Evolutionary conservation across 2,113 vertebrate species (phyloP), one percentile per base, ranked within the genome.

Genomic region (Illadopsis cleaveri): DNA sequence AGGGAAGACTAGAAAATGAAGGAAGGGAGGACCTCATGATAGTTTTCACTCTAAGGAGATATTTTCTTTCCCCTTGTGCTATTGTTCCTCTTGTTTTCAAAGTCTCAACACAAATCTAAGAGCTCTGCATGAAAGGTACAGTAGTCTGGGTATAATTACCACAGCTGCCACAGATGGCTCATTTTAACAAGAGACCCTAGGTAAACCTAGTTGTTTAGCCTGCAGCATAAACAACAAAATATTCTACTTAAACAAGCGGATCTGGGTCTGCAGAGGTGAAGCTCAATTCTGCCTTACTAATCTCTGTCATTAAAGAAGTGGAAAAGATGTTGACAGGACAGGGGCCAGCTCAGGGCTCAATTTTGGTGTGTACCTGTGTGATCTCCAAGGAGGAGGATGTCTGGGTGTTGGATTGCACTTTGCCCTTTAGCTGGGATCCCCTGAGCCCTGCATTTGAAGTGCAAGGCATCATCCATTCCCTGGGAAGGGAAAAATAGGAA

Each of bases 171-270:
- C 98, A 98, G 97, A 98, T 98, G 97, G 97, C 96, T 98, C 97
- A 94, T 97, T 98, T 97, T 97, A 98, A 98, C 97, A 97, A 97
- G 84, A 97, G 97, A 98, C 97, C 97, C 93, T 92, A 96, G 96
- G 89, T 97, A 96, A 97, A 96, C 93, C 95, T 96, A 95, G 92
- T 96, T 98, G 97, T 98, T 98, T 98, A 95, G 98, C 98, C 98
- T 97, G 96, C 81, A 98, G 98, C 98, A 98, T 98, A 98, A 98
- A 98, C 98, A 98, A 96, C 97, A 96, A 97, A 95, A 96, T 96
- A 96, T 94, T 97, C 95, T 96, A 96, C 96, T 97, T 96, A 97
- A 98, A 97, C 95, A 97, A 97, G 94, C 86, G 35, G 85, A 96
- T 96, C 93, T 97, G 90, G 94, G 96, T 97, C 95, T 97, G 79